Evolutionary conservation across 1,140 invertebrate species (phyloP).

Genomic region (Matsumurasca onukii): DNA sequence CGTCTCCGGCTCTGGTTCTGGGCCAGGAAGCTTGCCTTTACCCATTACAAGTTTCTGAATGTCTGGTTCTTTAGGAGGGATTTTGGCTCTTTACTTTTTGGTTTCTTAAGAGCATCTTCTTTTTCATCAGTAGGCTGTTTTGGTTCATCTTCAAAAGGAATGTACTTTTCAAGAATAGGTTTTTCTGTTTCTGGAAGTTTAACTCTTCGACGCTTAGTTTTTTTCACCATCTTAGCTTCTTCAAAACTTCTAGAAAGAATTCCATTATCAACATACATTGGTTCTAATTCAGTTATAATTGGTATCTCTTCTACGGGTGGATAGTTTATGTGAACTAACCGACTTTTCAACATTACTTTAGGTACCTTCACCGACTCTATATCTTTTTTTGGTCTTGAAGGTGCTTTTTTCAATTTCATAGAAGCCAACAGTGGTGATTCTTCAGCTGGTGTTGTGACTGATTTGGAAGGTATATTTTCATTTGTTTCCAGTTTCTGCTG

Average conservation of each 20-base stretch:
- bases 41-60: slow-evolving; percentile 41
- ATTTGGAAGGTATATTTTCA: slow-evolving; percentile 50
- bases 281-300: slow-evolving; percentile 42
- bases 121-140: slow-evolving; percentile 30
- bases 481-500: slow-evolving; percentile 46
- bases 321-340: slow-evolving; percentile 54
- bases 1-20: slow-evolving; percentile 38
- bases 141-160: slow-evolving; percentile 47
- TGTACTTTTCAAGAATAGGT: slow-evolving; percentile 54
- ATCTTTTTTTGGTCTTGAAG: slow-evolving; percentile 52
- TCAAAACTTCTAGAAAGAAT: slow-evolving; percentile 66
- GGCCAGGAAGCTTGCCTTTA: slow-evolving; percentile 41
- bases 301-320: slow-evolving; percentile 48
- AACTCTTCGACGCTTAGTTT: slow-evolving; percentile 54
- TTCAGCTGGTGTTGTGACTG: slow-evolving; percentile 48
- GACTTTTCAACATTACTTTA: slow-evolving; percentile 65
- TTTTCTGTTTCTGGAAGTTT: slow-evolving; percentile 50
- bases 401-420: slow-evolving; percentile 64
- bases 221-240: slow-evolving; percentile 62
- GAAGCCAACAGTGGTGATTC: slow-evolving; percentile 58
- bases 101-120: background rate
- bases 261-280: slow-evolving; percentile 55
- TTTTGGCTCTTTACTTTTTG: slow-evolving; percentile 8
- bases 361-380: slow-evolving; percentile 53
- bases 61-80: slow-evolving; percentile 46